These are phyloP conservation scores for Coccyzus lansbergi DNA, from an alignment of 2,797 vertebrate species.

Conservation along the genomic window DNA sequence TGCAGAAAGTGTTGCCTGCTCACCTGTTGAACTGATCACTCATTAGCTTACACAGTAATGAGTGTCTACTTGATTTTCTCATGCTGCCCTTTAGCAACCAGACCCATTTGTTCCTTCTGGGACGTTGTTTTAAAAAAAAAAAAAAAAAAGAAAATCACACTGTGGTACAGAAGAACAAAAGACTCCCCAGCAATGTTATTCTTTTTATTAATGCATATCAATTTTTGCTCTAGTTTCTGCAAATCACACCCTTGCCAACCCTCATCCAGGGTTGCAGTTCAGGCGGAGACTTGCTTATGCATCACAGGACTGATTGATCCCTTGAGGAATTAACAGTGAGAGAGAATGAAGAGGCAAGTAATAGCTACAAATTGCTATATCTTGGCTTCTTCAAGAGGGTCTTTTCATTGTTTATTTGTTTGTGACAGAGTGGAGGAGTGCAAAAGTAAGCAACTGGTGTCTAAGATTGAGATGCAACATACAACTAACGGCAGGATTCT, in stretches of 20 bases:
- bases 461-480: not conserved
- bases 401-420: slow-evolving; percentile 26
- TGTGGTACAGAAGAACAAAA: not conserved
- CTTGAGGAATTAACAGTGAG: not conserved
- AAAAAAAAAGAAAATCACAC: not conserved
- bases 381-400: not conserved
- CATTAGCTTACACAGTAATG: not conserved
- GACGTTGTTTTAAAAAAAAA: not conserved
- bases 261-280: not conserved
- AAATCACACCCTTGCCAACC: not conserved
- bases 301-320: not conserved
- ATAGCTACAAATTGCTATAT: not conserved
- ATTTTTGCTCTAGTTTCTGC: not conserved
- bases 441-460: slow-evolving; percentile 31
- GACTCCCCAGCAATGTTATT: not conserved
- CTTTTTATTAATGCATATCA: not conserved
- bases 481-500: not conserved
- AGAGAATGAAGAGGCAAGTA: not conserved
- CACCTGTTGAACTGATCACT: not conserved
- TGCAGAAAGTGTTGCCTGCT: slow-evolving; percentile 7
- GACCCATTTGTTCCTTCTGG: not conserved
- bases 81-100: not conserved
- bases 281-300: not conserved
- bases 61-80: slow-evolving; percentile 25
- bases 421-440: not conserved